phyloP scores from a whole-genome alignment of 2,113 vertebrate genomes.

The Brachypodius melanocephalos region DNA sequence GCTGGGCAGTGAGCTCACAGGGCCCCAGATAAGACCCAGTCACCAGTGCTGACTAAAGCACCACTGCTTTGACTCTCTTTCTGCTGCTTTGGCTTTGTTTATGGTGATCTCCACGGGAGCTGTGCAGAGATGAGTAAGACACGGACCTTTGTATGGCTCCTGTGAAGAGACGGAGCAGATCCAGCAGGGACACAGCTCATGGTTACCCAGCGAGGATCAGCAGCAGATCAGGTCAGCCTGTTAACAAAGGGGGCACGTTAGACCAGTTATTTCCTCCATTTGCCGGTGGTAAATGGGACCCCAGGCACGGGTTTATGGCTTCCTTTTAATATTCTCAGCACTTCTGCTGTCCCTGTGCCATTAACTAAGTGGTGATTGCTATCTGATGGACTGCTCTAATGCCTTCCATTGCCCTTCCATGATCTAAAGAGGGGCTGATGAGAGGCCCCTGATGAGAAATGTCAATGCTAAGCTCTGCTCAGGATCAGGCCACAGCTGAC shows the following conservation, averaged over 20 bases:
- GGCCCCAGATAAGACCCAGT: background rate
- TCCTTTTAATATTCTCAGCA: background rate
- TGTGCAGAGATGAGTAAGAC: background rate
- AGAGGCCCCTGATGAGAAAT: background rate
- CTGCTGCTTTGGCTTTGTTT: background rate
- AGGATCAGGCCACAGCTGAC: background rate
- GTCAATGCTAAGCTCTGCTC: background rate
- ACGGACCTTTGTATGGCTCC: background rate
- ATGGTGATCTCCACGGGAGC: background rate
- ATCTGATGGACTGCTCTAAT: background rate
- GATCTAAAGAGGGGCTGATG: background rate
- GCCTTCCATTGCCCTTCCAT: background rate
- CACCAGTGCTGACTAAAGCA: background rate
- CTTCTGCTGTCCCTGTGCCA: background rate
- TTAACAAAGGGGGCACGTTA: background rate
- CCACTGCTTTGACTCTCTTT: background rate
- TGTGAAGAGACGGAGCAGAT: background rate
- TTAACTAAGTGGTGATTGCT: background rate
- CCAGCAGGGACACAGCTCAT: background rate
- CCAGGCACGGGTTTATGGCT: background rate
- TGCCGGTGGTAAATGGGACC: background rate
- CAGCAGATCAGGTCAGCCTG: background rate
- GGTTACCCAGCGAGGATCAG: background rate
- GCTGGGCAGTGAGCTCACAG: background rate
- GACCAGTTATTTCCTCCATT: background rate